phyloP scores from a whole-genome alignment of 2,113 vertebrate genomes.

The Petromus typicus region DNA sequence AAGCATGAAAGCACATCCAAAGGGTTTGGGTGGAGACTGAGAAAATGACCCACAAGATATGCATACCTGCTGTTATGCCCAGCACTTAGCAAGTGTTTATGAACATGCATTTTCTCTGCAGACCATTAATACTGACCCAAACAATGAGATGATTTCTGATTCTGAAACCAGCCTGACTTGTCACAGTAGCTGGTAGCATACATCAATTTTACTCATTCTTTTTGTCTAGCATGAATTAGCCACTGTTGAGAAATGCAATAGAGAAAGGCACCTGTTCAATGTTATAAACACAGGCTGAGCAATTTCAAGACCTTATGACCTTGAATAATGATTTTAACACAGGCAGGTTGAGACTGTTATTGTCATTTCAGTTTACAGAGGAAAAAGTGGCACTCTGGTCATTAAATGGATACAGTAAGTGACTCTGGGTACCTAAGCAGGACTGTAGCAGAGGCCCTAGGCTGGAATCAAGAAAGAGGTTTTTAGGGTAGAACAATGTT shows the following conservation, averaged over 20 bases:
- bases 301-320: not conserved
- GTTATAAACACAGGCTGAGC: not conserved
- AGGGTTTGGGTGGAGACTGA: not conserved
- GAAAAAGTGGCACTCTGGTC: not conserved
- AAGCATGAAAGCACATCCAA: not conserved
- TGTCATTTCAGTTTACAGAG: not conserved
- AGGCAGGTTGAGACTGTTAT: not conserved
- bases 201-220: not conserved
- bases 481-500: not conserved
- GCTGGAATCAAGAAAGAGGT: not conserved
- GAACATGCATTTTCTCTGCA: not conserved
- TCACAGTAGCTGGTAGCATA: not conserved
- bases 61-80: not conserved
- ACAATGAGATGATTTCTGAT: conserved; percentile 12
- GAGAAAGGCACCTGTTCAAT: not conserved
- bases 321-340: not conserved
- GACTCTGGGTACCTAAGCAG: not conserved
- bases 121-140: not conserved
- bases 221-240: not conserved
- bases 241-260: not conserved
- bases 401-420: not conserved
- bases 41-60: not conserved
- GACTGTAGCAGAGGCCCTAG: no score
- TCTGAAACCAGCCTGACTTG: not conserved
- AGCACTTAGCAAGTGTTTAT: not conserved